Base-by-base conservation (phyloP, 2,113 vertebrate genomes). In the Hydrolagus affinis region DNA sequence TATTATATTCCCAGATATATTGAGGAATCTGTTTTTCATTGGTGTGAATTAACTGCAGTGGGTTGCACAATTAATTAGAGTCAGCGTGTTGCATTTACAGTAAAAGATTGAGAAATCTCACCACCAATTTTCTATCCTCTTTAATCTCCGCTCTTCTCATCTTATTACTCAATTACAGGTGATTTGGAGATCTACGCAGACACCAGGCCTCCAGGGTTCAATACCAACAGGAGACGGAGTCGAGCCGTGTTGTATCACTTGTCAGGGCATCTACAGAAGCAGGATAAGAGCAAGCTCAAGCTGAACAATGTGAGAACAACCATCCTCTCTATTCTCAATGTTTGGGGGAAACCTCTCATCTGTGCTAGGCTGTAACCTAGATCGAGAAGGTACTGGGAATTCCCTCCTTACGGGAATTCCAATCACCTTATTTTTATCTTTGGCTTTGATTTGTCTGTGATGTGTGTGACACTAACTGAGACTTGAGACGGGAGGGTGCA, bases 201-300 rank as follows among this genome's bases (percentile, higher is more conserved):
- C 25, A 92, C 94, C 1, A 89, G 92, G 2, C 94, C 94, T 2
- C 92, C 91, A 0, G 92, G 93, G 56, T 95, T 95, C 88, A 95
- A 94, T 32, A 57, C 91, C 68, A 95, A 94, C 89, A 92, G 94
- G 11, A 90, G 94, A 7, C 93, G 94, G 72, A 95, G 94, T 89
- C 85, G 94, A 86, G 94, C 94, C 0, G 94, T 95, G 0, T 93
- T 95, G 8, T 95, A 95, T 83, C 94, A 95, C 85, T 91, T 95
- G 85, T 95, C 94, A 0, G 94, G 94, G 86, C 94, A 95, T 85
- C 91, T 95, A 87, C 94, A 95, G 91, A 95, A 94, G 87, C 94
- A 95, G 85, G 94, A 95, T 92, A 95, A 95, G 89, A 92, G 91
- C 92, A 95, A 95, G 85, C 92, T 95, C 44, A 95, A 95, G 91